Evolutionary conservation across 2,113 vertebrate species (phyloP).

Genomic region (Plotosus lineatus): DNA sequence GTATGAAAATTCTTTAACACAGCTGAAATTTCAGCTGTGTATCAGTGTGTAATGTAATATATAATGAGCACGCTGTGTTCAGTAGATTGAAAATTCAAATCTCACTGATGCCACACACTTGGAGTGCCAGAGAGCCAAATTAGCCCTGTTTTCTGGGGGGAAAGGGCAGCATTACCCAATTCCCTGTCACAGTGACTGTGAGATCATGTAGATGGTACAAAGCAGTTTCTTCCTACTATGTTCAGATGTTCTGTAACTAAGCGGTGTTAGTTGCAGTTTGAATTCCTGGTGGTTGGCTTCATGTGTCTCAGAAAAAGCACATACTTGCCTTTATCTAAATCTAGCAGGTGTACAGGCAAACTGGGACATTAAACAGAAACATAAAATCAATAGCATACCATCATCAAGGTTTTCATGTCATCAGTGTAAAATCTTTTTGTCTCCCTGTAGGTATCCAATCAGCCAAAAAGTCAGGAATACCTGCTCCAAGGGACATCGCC

Average conservation of each 20-base stretch:
- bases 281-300: not conserved
- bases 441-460: slow-evolving; percentile 72
- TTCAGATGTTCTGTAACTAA: not conserved
- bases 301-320: not conserved
- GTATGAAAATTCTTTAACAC: too few species aligned
- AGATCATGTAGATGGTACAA: not conserved
- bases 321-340: not conserved
- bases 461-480: slow-evolving; percentile 89
- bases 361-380: not conserved
- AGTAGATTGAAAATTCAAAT: not conserved
- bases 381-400: not conserved
- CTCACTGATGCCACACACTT: not conserved
- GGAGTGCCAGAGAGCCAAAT: not conserved
- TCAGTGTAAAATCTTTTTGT: not conserved
- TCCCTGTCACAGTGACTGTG: not conserved
- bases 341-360: too few species aligned
- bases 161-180: not conserved
- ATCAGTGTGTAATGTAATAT: not conserved
- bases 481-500: slow-evolving; percentile 83
- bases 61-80: not conserved
- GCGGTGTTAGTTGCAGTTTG: not conserved
- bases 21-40: not conserved
- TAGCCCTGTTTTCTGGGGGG: not conserved
- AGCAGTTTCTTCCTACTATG: not conserved
- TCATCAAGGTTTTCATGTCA: not conserved